Evolutionary conservation across 2,113 vertebrate species (phyloP).

Genomic region (Hoplias malabaricus): DNA sequence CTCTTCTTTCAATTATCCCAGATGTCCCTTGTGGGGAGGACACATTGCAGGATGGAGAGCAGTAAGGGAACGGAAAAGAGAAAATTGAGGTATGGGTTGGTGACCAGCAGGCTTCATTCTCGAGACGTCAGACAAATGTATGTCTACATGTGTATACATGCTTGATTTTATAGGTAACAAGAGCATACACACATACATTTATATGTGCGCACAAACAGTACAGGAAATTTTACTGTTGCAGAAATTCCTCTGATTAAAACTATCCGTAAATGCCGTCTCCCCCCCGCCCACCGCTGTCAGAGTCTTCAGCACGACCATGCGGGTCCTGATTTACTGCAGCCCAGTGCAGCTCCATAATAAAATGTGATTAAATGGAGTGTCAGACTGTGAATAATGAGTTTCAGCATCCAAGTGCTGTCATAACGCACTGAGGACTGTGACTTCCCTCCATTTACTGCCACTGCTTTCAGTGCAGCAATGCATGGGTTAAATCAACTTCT

Average conservation of each 20-base stretch:
- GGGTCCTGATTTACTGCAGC: slow-evolving; percentile 50
- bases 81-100: background rate
- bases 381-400: slow-evolving; percentile 54
- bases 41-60: background rate
- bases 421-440: slow-evolving; percentile 35
- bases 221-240: slow-evolving; percentile 5
- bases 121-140: background rate
- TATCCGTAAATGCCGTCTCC: slow-evolving; percentile 45
- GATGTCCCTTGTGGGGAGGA: background rate
- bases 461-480: background rate
- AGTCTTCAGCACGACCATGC: slow-evolving; percentile 35
- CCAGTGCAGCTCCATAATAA: slow-evolving; percentile 54
- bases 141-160: background rate
- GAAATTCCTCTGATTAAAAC: slow-evolving; percentile 58
- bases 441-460: slow-evolving; percentile 11
- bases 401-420: slow-evolving; percentile 46
- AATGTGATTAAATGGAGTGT: slow-evolving; percentile 62
- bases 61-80: background rate
- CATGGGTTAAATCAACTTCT: slow-evolving; percentile 33
- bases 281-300: background rate
- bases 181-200: background rate
- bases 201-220: slow-evolving; percentile 2
- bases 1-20: slow-evolving; percentile 29
- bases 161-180: background rate
- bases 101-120: background rate